Evolutionary conservation across 2,113 vertebrate genomes (phyloP), one percentile per base, ranked within the genome.

Genomic region (Phylloscopus whistleri): DNA sequence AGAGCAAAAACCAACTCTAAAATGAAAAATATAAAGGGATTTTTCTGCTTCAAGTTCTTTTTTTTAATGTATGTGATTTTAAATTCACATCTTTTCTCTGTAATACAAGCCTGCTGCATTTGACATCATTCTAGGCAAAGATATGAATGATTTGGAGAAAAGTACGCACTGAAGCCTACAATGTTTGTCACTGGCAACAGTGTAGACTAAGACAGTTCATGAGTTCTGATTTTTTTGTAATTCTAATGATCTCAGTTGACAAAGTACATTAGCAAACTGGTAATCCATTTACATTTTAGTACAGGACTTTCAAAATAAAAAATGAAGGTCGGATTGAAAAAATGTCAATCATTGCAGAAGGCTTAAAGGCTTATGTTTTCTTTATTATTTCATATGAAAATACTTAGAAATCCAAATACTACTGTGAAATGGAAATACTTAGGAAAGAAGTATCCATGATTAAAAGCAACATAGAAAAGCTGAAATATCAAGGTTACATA

Each of bases 351-450:
- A 79, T 92, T 87, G 66, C 70, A 84, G 80, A 92, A 75, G 78
- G 95, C 96, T 97, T 97, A 97, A 97, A 88, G 83, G 96, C 93
- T 97, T 97, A 95, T 83, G 56, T 60, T 87, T 95, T 95, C 80
- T 95, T 96, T 82, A 84, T 94, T 96, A 37, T 96, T 94, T 95
- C 88, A 37, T 56, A 94, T 90, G 67, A 94, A 96, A 97, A 93
- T 95, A 94, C 93, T 95, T 87, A 84, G 95, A 97, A 97, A 96
- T 94, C 74, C 78, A 95, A 96, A 97, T 90, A 79, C 58, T 88
- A 76, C 80, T 41, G 22, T 69, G 93, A 96, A 96, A 96, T 97
- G 31, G 69, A 95, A 96, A 78, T 85, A 74, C 43, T 91, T 90
- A 73, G 48, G 30, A 87, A 95, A 70, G 74, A 88, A 90, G n/a